Conservation (phyloP, 2,797 vertebrate genomes). For the Liasis olivaceus region DNA sequence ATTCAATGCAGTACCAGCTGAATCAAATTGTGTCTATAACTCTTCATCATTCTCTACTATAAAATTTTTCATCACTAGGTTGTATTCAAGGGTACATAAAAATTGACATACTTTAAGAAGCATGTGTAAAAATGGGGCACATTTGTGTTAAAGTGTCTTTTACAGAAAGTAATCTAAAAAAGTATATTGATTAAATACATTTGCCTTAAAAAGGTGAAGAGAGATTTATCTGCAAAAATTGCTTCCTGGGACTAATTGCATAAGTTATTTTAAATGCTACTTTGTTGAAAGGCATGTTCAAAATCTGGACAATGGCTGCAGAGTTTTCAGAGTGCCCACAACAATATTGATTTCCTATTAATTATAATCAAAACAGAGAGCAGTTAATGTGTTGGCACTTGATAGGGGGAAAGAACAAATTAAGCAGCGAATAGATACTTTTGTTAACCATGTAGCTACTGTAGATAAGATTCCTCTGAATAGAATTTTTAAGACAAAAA, state of each 20-base stretch:
- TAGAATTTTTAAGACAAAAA: neutral
- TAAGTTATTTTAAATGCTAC: neutral
- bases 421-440: neutral
- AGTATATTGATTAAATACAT: neutral
- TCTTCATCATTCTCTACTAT: neutral
- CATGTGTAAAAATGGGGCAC: neutral
- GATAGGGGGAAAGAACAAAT: neutral
- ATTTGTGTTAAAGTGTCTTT: neutral
- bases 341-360: neutral
- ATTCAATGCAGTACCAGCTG: neutral
- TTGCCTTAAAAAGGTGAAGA: neutral
- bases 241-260: neutral
- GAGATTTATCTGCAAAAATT: neutral
- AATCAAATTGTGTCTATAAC: neutral
- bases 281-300: neutral
- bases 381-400: neutral
- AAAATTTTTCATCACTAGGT: neutral
- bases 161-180: neutral
- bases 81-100: neutral
- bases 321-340: neutral
- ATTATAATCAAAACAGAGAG: neutral
- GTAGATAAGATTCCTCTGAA: neutral
- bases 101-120: neutral
- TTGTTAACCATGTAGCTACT: neutral
- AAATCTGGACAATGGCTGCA: neutral